Evolutionary conservation across 2,888 invertebrate species (phyloP).

Genomic region (Meiosimyza platycephala): DNA sequence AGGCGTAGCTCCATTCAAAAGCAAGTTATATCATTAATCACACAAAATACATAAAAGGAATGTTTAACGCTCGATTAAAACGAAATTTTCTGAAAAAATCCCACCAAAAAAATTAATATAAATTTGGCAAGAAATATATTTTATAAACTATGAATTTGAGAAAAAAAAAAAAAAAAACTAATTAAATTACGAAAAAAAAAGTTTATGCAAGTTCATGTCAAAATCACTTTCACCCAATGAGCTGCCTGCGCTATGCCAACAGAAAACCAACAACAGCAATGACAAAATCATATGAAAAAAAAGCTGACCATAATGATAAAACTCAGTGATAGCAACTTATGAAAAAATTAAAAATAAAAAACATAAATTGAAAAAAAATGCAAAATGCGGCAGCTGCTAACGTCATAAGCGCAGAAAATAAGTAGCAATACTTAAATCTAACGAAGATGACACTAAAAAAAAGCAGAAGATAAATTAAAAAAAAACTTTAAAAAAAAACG

Average conservation of each 20-base stretch:
- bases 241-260: too few species aligned
- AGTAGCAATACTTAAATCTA: too few species aligned
- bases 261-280: neutral
- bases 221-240: slow-evolving; percentile 11
- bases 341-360: neutral
- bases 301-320: neutral
- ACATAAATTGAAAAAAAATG: neutral
- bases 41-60: too few species aligned
- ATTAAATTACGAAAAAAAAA: too few species aligned
- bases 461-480: neutral
- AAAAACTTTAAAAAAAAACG: neutral
- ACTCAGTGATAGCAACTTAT: slow-evolving; percentile 3
- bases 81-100: too few species aligned
- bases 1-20: too few species aligned
- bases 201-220: slow-evolving; percentile 2
- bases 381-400: neutral
- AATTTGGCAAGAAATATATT: too few species aligned
- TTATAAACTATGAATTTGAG: too few species aligned
- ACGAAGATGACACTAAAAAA: slow-evolving; percentile 11
- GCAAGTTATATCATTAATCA: too few species aligned
- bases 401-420: neutral
- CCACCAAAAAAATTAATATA: too few species aligned
- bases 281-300: slow-evolving; percentile 4
- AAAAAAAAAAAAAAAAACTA: too few species aligned
- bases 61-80: too few species aligned